Evolutionary conservation across 2,113 vertebrate species (phyloP), one percentile per base, ranked within the genome.

Genomic region (Otocyon megalotis): DNA sequence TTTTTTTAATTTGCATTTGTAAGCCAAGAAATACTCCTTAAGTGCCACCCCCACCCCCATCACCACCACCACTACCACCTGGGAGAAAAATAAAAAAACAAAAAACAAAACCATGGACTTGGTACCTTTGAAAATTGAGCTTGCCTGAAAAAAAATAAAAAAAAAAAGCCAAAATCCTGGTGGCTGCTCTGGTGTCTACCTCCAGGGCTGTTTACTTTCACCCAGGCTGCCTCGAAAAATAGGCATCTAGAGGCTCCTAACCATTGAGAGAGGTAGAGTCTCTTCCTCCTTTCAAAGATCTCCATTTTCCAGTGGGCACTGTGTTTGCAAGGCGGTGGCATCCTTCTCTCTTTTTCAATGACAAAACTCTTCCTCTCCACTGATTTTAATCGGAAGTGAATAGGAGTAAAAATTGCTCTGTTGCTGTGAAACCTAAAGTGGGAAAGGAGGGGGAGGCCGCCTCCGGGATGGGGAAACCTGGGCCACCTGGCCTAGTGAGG

Each of bases 371-470:
- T 65, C 65, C 32, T 76, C 17, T 28, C 56, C 82, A 80, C 0
- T 87, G 81, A 53, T 93, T 67, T 88, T 56, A 67, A 3, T 77
- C 88, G 87, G 76, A 92, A 72, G 16, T 53, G 58, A 95, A 60
- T 2, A 48, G 1, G 10, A 96, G 63, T 77, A 32, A 37, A 91
- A 88, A 53, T 88, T 72, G 37, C 62, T 14, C 4, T 22, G 19
- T 35, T 30, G 22, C 67, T 83, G 32, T 35, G 17, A 91, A 80
- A 67, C 22, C n/a, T 56, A 37, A 20, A 60, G 97, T 98, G 96
- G 98, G 93, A 92, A 96, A 93, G 97, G 15, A 4, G 88, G 79
- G 97, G 76, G 48, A 92, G 0, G n/a, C 72, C 32, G 43, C n/a
- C 30, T 69, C 69, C 16, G 53, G 35, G 7, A 58, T 0, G 69